These are phyloP conservation scores for Clarias batrachus DNA, from an alignment of 2,113 vertebrate species.

Conservation along the genomic window DNA sequence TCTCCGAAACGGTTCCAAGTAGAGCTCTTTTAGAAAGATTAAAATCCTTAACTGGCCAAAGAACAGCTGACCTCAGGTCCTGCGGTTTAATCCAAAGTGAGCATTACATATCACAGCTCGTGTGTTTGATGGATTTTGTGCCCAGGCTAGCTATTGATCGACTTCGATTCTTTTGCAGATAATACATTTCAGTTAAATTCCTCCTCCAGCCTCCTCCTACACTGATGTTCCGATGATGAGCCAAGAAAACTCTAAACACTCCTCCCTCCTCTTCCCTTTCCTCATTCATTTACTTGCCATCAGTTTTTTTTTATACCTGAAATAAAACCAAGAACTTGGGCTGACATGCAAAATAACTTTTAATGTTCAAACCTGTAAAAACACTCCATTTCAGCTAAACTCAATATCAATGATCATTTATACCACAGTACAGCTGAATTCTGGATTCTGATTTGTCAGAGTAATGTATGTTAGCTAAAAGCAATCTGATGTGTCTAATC, in stretches of 20 bases:
- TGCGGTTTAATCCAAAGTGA: not conserved
- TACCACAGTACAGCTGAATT: not conserved
- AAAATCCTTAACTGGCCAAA: not conserved
- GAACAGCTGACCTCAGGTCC: not conserved
- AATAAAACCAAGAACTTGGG: not conserved
- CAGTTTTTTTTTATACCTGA: not conserved
- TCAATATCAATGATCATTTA: not conserved
- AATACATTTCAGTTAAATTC: slow-evolving; percentile 17
- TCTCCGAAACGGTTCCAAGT: not conserved
- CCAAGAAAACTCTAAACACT: not conserved
- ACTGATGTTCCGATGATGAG: not conserved
- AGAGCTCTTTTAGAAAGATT: not conserved
- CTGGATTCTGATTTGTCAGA: not conserved
- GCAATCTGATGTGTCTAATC: not conserved
- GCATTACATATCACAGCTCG: not conserved
- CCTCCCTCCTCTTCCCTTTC: not conserved
- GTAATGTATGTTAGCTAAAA: not conserved
- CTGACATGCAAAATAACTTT: not conserved
- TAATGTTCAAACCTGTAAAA: not conserved
- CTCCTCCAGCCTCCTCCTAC: not conserved
- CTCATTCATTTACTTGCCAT: not conserved
- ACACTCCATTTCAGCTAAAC: not conserved
- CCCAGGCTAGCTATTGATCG: not conserved
- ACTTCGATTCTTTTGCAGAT: slow-evolving; percentile 1
- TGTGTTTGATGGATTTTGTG: slow-evolving; percentile 10